Percentiles rank a stretch among this genome's conserved stretches.
phyloP scores from a whole-genome alignment of 2,797 vertebrate species.

The Pangasius sanitwongsei region DNA sequence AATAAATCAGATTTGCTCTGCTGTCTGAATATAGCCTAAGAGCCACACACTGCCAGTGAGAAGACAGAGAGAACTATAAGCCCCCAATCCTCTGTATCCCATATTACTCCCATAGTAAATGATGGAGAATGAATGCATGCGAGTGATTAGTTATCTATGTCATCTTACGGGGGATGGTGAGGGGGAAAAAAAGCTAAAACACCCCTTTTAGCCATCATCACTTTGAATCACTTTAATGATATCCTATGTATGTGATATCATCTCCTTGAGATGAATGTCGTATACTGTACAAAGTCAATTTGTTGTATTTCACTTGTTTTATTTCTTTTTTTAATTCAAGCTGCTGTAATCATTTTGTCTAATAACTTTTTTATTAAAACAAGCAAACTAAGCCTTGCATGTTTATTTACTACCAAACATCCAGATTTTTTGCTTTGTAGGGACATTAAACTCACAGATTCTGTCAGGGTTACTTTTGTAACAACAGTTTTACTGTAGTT shows the following conservation, averaged over 20 bases:
- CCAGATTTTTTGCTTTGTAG: background rate
- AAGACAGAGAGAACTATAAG: background rate
- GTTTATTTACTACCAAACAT: background rate
- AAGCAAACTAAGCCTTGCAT: background rate
- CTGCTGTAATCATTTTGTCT: background rate
- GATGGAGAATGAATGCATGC: conserved; percentile 67
- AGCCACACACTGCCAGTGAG: background rate
- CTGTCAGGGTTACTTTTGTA: background rate
- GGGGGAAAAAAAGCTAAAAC: conserved; percentile 46
- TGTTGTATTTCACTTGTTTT: background rate
- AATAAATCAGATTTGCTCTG: background rate
- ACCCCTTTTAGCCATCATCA: conserved; percentile 54
- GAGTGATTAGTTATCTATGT: conserved; percentile 79
- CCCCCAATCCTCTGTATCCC: background rate
- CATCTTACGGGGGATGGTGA: conserved; percentile 69
- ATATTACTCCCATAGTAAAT: conserved; percentile 62
- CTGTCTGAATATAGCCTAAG: background rate
- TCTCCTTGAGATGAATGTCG: background rate
- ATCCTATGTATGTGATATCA: conserved; percentile 60
- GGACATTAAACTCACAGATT: background rate
- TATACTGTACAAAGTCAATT: background rate
- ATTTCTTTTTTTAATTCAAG: background rate
- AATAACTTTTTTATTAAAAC: background rate
- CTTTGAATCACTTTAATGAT: conserved; percentile 74
- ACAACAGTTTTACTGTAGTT: background rate